Conservation (phyloP, 1,140 invertebrate species). For the Ridgeia piscesae region DNA sequence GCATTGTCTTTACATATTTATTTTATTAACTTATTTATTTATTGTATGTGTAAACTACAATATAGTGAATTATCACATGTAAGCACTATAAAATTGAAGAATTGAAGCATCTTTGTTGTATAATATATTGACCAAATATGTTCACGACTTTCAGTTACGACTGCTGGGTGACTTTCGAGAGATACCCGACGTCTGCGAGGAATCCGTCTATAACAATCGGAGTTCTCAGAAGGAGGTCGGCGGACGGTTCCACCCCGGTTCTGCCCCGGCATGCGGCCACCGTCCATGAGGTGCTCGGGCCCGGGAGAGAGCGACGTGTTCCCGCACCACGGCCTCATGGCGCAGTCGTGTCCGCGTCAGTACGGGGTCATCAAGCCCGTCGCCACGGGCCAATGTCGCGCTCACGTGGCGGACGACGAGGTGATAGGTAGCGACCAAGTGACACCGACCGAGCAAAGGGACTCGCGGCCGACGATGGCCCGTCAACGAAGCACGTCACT, state of each 20-base stretch:
- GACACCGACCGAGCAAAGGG: not conserved
- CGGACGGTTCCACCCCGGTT: not conserved
- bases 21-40: too few species aligned
- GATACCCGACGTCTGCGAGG: not conserved
- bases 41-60: too few species aligned
- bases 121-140: not conserved
- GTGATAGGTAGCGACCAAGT: not conserved
- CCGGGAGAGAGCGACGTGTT: conserved; percentile 44
- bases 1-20: too few species aligned
- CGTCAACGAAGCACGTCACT: conserved; percentile 19
- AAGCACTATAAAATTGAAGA: too few species aligned
- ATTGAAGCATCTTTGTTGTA: not conserved
- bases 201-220: not conserved
- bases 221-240: not conserved
- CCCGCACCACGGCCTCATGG: conserved; percentile 55
- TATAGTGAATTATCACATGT: too few species aligned
- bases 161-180: not conserved
- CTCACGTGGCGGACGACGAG: not conserved
- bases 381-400: not conserved
- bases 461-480: not conserved
- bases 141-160: not conserved
- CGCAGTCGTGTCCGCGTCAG: conserved; percentile 58
- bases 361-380: conserved; percentile 45
- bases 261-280: conserved; percentile 36
- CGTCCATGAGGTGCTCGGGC: conserved; percentile 41